Base-by-base conservation (phyloP, 2,113 vertebrate species). In the Scomber scombrus region DNA sequence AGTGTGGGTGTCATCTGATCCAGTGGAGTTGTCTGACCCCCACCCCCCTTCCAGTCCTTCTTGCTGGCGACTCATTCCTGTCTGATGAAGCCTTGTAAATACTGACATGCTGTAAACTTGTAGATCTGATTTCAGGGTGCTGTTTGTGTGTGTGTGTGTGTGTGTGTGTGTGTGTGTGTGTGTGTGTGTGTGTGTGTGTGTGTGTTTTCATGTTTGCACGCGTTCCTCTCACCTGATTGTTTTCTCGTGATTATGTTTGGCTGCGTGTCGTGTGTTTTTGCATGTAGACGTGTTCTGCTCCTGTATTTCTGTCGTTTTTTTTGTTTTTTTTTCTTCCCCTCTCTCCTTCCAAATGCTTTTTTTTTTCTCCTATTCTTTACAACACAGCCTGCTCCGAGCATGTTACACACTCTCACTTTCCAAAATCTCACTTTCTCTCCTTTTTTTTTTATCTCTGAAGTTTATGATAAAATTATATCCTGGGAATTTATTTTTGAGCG, bases 91-190 rank as follows among this genome's bases (percentile, higher is more conserved):
- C 67, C 65, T 83, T 89, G 91, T 89, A 94, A 93, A 93, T 87
- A 90, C 90, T 91, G 90, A 92, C 92, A 88, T 91, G 91, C 85
- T 93, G 91, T 93, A 92, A 93, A 94, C 86, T 86, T 78, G 85
- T 73, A 75, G 88, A 90, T 92, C 88, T 89, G 52, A 91, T 93
- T 94, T 93, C 92, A 86, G 47, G 9, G 57, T 51, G 58, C 56
- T 70, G 62, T 73, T 8, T 82, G 75, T 78, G 82, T 71, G 78
- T 72, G 71, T 34, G 11, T 9, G 8, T 16, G 61, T 43, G 65
- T 43, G 46, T 29, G 70, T 52, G 34, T 65, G 51, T 68, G 60
- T 79, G 58, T 61, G 13, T 16, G 19, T 15, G 19, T 58, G 52
- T 66, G 46, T 21, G 40, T 56, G 34, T 12, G 7, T 40, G 51